Evolutionary conservation across 2,113 vertebrate genomes (phyloP), one percentile per base, ranked within the genome.

Genomic region (Larimichthys polyactis): DNA sequence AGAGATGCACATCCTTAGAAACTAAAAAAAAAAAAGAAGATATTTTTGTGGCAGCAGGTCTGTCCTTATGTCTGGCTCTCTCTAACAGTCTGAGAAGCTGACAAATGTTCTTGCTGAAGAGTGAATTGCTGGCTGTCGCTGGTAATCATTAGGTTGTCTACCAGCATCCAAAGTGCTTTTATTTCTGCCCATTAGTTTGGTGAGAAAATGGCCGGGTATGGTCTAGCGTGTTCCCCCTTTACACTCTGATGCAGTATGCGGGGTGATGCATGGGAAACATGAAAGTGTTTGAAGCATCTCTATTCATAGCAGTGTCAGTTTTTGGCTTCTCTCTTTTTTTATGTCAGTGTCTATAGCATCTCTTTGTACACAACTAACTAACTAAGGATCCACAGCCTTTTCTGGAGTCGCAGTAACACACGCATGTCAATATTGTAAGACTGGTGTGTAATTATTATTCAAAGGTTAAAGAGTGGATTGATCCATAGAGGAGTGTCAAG

Each of bases 141-240:
- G 90, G 91, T 93, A 94, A 95, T 95, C 91, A 94, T 94, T 80
- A 93, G 91, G 91, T 94, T 94, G 92, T 94, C 93, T 76, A 88
- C 89, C 88, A 85, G 85, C 77, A 81, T 85, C 87, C 89, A 88
- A 90, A 91, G 90, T 93, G 91, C 91, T 93, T 93, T 94, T 92
- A 94, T 95, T 93, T 90, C 90, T 92, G 79, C 81, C 88, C 91
- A 94, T 94, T 95, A 91, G 91, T 92, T 94, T 93, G 93, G 88
- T 90, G 79, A 85, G 85, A 87, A 92, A 94, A 95, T 93, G 91
- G 90, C 67, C 4, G 80, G 87, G 79, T 91, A 79, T 78, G 86
- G 79, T 75, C 81, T 65, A 49, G 70, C 49, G 52, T 86, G 82
- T 77, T 84, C 75, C 67, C 68, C 68, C 83, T 73, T 70, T 71